These are phyloP conservation scores for Salarias fasciatus DNA, from an alignment of 2,797 vertebrate species.

Conservation along the genomic window DNA sequence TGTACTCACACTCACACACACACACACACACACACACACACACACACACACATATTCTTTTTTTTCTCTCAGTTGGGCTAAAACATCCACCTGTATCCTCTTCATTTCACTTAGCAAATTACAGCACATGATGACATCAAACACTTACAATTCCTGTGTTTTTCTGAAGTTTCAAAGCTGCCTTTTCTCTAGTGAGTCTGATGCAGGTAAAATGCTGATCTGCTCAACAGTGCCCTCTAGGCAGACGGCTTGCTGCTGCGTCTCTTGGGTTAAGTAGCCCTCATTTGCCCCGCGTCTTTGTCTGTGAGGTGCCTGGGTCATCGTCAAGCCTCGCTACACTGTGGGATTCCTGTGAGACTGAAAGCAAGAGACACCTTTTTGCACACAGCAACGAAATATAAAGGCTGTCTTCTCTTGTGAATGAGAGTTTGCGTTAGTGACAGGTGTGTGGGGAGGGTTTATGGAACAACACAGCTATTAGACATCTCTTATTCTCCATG, in stretches of 20 bases:
- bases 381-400: slow-evolving; percentile 10
- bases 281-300: slow-evolving; percentile 8
- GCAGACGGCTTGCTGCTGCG: slow-evolving; percentile 60
- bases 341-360: slow-evolving; percentile 28
- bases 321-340: slow-evolving; percentile 31
- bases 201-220: slow-evolving; percentile 19
- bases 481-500: slow-evolving; percentile 52
- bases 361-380: slow-evolving; percentile 4
- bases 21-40: too few species aligned
- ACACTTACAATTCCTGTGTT: slow-evolving; percentile 4
- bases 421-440: slow-evolving; percentile 4
- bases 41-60: too few species aligned
- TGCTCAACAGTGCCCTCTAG: slow-evolving; percentile 75
- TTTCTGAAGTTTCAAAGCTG: slow-evolving; percentile 14
- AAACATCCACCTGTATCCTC: slow-evolving; percentile 28
- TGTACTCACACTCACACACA: slow-evolving; percentile 25
- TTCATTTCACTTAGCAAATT: slow-evolving; percentile 43
- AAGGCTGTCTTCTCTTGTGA: slow-evolving; percentile 10
- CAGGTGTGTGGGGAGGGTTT: slow-evolving; percentile 26
- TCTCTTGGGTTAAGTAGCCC: slow-evolving; percentile 33
- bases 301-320: slow-evolving; percentile 13
- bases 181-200: slow-evolving; percentile 7
- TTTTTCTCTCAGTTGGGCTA: slow-evolving; percentile 14
- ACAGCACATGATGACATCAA: slow-evolving; percentile 24
- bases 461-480: slow-evolving; percentile 31